These are phyloP conservation scores for Chydorus sphaericus DNA, from an alignment of 2,888 invertebrate genomes.

Conservation along the genomic window DNA sequence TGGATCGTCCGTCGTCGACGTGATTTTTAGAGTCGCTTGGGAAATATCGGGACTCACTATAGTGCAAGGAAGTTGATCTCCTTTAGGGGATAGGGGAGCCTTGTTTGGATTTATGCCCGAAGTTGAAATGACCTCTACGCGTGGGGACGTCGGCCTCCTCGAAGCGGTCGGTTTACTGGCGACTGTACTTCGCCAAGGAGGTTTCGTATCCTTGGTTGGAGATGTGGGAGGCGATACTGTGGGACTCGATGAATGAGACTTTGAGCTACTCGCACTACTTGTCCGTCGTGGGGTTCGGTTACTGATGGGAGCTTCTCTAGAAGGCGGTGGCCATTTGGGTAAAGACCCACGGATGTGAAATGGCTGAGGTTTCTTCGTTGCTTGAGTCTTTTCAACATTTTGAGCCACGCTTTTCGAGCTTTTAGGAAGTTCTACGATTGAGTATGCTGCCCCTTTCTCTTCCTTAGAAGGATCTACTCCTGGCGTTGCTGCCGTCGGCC, in stretches of 20 bases:
- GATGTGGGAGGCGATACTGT: not conserved
- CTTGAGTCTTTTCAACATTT: not conserved
- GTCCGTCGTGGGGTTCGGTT: not conserved
- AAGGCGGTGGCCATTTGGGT: constrained; percentile 13
- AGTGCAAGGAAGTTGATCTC: too few relatives aligned
- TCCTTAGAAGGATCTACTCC: not conserved
- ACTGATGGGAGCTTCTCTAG: not conserved
- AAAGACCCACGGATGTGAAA: constrained; percentile 1
- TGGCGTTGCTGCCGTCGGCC: too few relatives aligned
- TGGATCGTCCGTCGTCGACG: too few relatives aligned
- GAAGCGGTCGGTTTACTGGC: not conserved
- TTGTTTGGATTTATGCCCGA: too few relatives aligned
- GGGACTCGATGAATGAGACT: not conserved
- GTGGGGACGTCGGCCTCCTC: not conserved
- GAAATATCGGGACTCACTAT: too few relatives aligned
- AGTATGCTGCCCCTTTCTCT: not conserved
- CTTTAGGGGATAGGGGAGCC: too few relatives aligned
- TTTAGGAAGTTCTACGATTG: not conserved
- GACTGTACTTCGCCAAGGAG: constrained; percentile 9
- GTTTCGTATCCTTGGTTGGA: constrained; percentile 3
- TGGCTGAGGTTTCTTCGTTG: not conserved
- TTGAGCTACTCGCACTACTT: not conserved
- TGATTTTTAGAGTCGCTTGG: too few relatives aligned
- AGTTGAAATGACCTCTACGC: too few relatives aligned
- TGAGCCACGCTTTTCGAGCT: not conserved